These are phyloP conservation scores for Dicrurus megarhynchus DNA, from an alignment of 2,113 vertebrate genomes.

Conservation along the genomic window DNA sequence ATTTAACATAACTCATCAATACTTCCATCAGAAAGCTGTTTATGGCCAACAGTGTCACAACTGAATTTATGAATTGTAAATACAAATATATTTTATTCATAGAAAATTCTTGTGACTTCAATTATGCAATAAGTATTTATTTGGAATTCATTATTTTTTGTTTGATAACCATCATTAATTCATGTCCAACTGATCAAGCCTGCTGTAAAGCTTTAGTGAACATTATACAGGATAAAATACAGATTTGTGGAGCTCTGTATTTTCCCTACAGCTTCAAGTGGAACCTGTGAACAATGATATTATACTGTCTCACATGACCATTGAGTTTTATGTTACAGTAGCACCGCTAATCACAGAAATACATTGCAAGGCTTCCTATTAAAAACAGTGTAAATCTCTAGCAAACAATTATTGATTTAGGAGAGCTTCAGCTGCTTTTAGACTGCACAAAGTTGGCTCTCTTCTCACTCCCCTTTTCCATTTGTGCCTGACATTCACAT, in stretches of 20 bases:
- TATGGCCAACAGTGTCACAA: conserved; percentile 49
- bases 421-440: background rate
- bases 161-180: conserved; percentile 82
- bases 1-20: conserved; percentile 73
- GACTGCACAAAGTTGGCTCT: background rate
- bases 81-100: conserved; percentile 83
- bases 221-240: conserved; percentile 65
- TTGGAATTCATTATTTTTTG: conserved; percentile 73
- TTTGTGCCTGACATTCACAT: background rate
- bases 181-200: conserved; percentile 76
- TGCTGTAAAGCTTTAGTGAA: conserved; percentile 69
- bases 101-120: conserved; percentile 74
- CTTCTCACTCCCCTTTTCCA: background rate
- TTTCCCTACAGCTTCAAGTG: conserved; percentile 25
- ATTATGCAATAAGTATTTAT: conserved; percentile 81
- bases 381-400: background rate
- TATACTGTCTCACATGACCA: background rate
- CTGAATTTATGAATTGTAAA: conserved; percentile 73
- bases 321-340: background rate
- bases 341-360: background rate
- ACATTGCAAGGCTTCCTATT: background rate
- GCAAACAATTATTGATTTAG: background rate
- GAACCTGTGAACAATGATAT: background rate
- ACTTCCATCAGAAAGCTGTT: conserved; percentile 68
- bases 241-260: conserved; percentile 55